phyloP scores from a whole-genome alignment of 2,797 vertebrate genomes.

The Pseudomugil tenellus region DNA sequence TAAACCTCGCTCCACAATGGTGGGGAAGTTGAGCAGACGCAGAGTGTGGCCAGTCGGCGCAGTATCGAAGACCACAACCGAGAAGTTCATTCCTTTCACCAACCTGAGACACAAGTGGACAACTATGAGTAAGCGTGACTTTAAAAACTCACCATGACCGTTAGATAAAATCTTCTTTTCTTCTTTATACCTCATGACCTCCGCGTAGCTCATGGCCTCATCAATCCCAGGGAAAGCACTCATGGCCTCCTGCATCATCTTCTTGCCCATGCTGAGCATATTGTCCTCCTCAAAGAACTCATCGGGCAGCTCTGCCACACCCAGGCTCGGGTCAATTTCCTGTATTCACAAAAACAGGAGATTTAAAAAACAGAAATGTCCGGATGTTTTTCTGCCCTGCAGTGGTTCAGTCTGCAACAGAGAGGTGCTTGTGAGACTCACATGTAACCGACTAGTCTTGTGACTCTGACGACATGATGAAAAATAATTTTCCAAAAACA shows the following conservation, averaged over 20 bases:
- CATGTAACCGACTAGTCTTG: conserved; percentile 6
- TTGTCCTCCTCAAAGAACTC: conserved; percentile 98
- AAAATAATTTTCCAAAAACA: conserved; percentile 9
- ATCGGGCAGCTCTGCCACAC: conserved; percentile 92
- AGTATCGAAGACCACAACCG: conserved; percentile 95
- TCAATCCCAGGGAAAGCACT: conserved; percentile 95
- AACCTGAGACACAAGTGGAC: conserved; percentile 78
- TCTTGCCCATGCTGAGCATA: conserved; percentile 97
- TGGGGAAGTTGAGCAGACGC: conserved; percentile 94
- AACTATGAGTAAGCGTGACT: too few species aligned
- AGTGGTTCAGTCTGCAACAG: conserved; percentile 16
- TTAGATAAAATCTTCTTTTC: background rate
- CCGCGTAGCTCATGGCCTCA: conserved; percentile 96
- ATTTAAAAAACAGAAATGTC: background rate
- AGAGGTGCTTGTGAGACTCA: conserved; percentile 8
- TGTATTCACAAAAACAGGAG: conserved; percentile 57
- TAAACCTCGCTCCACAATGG: conserved; percentile 94
- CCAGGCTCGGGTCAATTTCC: conserved; percentile 96
- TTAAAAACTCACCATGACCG: background rate
- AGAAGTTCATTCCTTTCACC: conserved; percentile 99
- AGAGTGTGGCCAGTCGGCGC: conserved; percentile 95
- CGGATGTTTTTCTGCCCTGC: conserved; percentile 4
- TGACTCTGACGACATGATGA: conserved; percentile 25
- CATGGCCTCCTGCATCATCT: conserved; percentile 99
- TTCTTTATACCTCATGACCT: conserved; percentile 90